phyloP scores from a whole-genome alignment of 2,888 invertebrate species.

The Sinopyrophorus schimmeli region DNA sequence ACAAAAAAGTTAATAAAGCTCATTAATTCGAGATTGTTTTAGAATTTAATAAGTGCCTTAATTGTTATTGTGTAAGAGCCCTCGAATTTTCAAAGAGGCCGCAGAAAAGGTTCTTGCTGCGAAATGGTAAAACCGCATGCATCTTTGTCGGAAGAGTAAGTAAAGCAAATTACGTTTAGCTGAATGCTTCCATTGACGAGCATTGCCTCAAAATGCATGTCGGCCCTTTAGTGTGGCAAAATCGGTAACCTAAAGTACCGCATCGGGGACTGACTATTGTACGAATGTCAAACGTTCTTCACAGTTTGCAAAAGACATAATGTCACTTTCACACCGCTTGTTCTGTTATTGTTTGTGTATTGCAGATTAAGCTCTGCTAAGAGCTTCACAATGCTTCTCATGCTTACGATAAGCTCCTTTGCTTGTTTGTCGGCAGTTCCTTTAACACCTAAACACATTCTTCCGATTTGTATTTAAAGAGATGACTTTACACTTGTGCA shows the following conservation, averaged over 20 bases:
- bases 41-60: background rate
- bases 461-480: background rate
- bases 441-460: slow-evolving; percentile 21
- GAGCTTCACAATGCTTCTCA: slow-evolving; percentile 23
- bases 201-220: slow-evolving; percentile 36
- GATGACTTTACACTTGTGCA: too few species aligned
- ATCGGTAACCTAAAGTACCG: slow-evolving; percentile 50
- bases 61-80: slow-evolving; percentile 8
- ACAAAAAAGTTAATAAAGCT: background rate
- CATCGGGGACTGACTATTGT: slow-evolving; percentile 52
- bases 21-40: background rate
- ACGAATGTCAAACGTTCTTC: slow-evolving; percentile 50
- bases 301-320: slow-evolving; percentile 53
- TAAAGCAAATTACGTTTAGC: slow-evolving; percentile 53
- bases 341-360: slow-evolving; percentile 53
- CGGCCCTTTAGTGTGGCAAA: slow-evolving; percentile 48
- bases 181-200: slow-evolving; percentile 47
- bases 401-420: slow-evolving; percentile 23
- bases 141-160: slow-evolving; percentile 29
- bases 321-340: slow-evolving; percentile 54
- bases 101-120: slow-evolving; percentile 7
- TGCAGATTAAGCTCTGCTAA: slow-evolving; percentile 44
- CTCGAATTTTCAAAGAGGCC: slow-evolving; percentile 4
- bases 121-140: slow-evolving; percentile 29
- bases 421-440: slow-evolving; percentile 20